phyloP scores from a whole-genome alignment of 2,888 invertebrate genomes.

The Dryobotodes eremita region DNA sequence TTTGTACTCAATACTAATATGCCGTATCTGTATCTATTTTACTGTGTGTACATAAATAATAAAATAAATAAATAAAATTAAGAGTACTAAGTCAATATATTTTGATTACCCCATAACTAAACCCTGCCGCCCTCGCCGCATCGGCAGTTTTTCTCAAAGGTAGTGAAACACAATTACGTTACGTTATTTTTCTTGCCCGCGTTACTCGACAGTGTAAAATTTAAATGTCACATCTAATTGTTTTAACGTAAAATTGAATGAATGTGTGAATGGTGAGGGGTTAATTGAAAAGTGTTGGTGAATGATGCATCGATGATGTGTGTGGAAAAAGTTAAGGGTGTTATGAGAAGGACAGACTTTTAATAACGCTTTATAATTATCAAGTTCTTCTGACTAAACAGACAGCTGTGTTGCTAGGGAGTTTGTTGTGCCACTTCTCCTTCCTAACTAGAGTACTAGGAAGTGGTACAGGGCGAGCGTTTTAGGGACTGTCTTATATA shows the following conservation, averaged over 20 bases:
- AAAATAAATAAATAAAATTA: neutral
- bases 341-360: neutral
- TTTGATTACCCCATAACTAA: neutral
- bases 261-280: slow-evolving; percentile 19
- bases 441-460: too few species aligned
- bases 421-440: too few species aligned
- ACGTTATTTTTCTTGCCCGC: slow-evolving; percentile 19
- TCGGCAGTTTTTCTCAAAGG: slow-evolving; percentile 36
- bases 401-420: too few species aligned
- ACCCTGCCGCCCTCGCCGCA: neutral
- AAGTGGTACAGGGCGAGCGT: too few species aligned
- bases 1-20: too few species aligned
- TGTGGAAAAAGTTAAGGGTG: neutral
- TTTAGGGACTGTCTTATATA: too few species aligned
- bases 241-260: slow-evolving; percentile 32
- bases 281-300: slow-evolving; percentile 31
- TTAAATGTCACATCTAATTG: slow-evolving; percentile 47
- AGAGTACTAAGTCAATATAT: neutral
- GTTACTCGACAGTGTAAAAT: slow-evolving; percentile 27
- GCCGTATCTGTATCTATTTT: too few species aligned
- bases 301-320: neutral
- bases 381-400: too few species aligned
- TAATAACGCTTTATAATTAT: neutral
- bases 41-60: too few species aligned
- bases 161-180: slow-evolving; percentile 18